Conservation (phyloP, 2,888 invertebrate species). For the Pyrrhosoma nymphula region DNA sequence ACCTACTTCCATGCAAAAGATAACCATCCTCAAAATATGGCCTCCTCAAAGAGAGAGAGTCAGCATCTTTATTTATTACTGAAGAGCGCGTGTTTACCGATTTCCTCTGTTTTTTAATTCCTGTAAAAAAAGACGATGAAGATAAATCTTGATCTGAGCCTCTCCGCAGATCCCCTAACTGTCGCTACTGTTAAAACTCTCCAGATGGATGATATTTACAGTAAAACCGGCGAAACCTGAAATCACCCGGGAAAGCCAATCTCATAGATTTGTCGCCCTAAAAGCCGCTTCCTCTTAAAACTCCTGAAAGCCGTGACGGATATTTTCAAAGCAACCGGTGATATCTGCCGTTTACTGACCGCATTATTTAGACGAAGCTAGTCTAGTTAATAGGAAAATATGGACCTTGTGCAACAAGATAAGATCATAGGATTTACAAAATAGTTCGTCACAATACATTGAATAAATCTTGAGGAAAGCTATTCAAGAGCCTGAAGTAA, state of each 20-base stretch:
- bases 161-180: neutral
- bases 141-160: neutral
- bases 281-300: neutral
- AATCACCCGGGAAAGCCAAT: neutral
- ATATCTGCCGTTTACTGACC: too few species aligned
- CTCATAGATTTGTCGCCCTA: neutral
- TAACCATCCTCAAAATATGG: neutral
- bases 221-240: slow-evolving; percentile 3
- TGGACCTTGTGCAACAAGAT: too few species aligned
- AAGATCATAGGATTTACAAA: too few species aligned
- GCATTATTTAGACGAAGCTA: too few species aligned
- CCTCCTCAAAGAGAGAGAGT: neutral
- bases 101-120: neutral
- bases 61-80: neutral
- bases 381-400: too few species aligned
- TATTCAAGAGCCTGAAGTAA: too few species aligned
- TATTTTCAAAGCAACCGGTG: too few species aligned
- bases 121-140: neutral
- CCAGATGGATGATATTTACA: neutral
- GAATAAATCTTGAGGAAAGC: too few species aligned
- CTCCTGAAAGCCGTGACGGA: neutral
- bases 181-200: slow-evolving; percentile 3
- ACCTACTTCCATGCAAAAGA: neutral
- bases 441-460: too few species aligned
- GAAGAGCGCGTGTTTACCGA: neutral